Percentiles rank a stretch among this genome's conserved stretches.
Evolutionary conservation across 1,140 invertebrate genomes (phyloP).

Genomic region (Drosophila varians): DNA sequence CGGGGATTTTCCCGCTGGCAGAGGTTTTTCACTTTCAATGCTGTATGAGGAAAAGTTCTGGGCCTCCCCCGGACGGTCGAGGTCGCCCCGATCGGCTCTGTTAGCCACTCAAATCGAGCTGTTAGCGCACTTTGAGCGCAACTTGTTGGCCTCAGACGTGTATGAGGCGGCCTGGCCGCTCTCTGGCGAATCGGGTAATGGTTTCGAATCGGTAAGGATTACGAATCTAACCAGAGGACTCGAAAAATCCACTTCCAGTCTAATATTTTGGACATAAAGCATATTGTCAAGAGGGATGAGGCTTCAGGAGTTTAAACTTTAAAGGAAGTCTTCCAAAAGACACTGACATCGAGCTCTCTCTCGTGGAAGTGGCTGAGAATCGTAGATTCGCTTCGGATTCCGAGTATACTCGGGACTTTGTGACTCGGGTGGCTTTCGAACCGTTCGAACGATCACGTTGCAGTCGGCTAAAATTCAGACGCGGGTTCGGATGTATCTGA

Average conservation of each 20-base stretch:
- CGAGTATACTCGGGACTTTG: background rate
- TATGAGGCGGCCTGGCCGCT: too few species aligned
- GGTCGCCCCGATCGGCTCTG: conserved; percentile 17
- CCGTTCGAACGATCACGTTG: background rate
- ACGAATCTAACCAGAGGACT: too few species aligned
- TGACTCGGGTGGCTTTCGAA: background rate
- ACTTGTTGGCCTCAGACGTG: background rate
- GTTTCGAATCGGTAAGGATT: too few species aligned
- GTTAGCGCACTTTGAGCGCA: conserved; percentile 32
- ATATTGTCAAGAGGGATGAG: too few species aligned
- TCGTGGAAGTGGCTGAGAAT: background rate
- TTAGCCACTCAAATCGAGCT: conserved; percentile 32
- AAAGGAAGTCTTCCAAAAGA: too few species aligned
- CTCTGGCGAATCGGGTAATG: too few species aligned
- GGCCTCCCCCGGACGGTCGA: conserved; percentile 27
- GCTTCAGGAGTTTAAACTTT: too few species aligned
- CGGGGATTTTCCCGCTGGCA: conserved; percentile 20
- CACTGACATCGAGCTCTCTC: too few species aligned
- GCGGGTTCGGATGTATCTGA: conserved; percentile 3
- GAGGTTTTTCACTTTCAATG: conserved; percentile 67
- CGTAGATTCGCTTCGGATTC: too few species aligned
- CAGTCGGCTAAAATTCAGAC: background rate
- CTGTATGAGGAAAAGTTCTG: conserved; percentile 17
- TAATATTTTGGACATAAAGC: too few species aligned
- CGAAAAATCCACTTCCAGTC: too few species aligned